phyloP scores from a whole-genome alignment of 2,888 invertebrate species.

The Himalopsyche tibetana region DNA sequence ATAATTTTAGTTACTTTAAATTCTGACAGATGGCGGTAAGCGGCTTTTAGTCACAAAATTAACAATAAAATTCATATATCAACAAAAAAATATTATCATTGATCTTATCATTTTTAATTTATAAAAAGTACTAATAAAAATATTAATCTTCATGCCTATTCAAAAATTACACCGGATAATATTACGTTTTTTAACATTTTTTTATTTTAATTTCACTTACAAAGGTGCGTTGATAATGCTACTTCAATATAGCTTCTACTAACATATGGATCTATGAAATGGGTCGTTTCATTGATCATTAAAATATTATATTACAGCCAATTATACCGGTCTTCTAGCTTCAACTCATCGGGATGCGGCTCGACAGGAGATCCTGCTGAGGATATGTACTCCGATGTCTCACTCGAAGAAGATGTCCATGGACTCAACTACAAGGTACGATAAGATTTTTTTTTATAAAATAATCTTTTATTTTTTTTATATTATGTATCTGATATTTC shows the following conservation, averaged over 20 bases:
- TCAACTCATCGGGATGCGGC: constrained; percentile 94
- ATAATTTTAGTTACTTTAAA: not conserved
- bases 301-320: constrained; percentile 80
- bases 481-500: too few species aligned
- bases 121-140: too few species aligned
- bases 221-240: not conserved
- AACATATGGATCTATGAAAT: constrained; percentile 19
- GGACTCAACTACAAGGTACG: constrained; percentile 94
- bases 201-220: not conserved
- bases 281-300: constrained; percentile 12
- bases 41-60: not conserved
- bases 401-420: constrained; percentile 93
- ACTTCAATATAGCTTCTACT: not conserved
- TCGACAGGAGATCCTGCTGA: constrained; percentile 94
- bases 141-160: too few species aligned
- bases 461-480: too few species aligned
- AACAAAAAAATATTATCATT: too few species aligned
- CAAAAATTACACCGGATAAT: too few species aligned
- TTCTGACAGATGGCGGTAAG: constrained; percentile 53
- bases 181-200: not conserved
- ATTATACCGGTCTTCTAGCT: constrained; percentile 94
- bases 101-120: too few species aligned
- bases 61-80: not conserved
- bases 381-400: constrained; percentile 96
- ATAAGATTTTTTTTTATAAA: too few species aligned